Base-by-base conservation (phyloP, 2,888 invertebrate genomes). In the Vesta saturnalis region DNA sequence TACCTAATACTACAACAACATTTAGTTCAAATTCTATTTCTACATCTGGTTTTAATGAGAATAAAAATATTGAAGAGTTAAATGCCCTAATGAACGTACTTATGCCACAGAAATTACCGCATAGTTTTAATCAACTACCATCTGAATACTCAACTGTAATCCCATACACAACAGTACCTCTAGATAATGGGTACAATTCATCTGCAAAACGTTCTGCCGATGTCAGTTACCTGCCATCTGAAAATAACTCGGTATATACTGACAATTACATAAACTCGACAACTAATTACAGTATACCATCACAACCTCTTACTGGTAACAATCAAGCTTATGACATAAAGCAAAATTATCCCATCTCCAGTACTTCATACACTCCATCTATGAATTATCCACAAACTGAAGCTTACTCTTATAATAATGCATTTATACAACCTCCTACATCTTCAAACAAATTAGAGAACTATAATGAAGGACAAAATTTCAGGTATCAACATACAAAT, bases 61-160 rank as follows among this genome's bases (percentile, higher is more conserved):
- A 73, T 55, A 74, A 74, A 39, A 67, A 47, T 54, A 61, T 73
- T n/a, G 73, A 77, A 60, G 68, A 64, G 46, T 72, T 78, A 54
- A 71, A 70, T 54, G 72, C 72, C 16, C 70, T 73, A 57, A 77
- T 77, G 77, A 73, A 74, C 46, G 66, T 72, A 21, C 59, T 78
- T 22, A 74, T 76, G 70, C 56, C 63, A 1, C 70, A 67, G 16
- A 61, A 56, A 39, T 64, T 18, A 60, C 15, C 30, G 3, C 55
- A 46, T 30, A n/a, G 49, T 6, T 15, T 6, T 18, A 49, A 49
- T 49, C 19, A 18, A 15, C 49, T 15, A 49, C 19, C 5, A 8
- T 1, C 49, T 49, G 18, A 49, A 49, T 3, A 49, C 8, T 14
- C 15, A 3, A 3, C 23, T 23, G 8, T 23, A 8, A 3, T 8